Percentiles rank a stretch among this genome's conserved stretches.
Conservation (phyloP, 1,140 invertebrate species). For the Hetaerina americana region DNA sequence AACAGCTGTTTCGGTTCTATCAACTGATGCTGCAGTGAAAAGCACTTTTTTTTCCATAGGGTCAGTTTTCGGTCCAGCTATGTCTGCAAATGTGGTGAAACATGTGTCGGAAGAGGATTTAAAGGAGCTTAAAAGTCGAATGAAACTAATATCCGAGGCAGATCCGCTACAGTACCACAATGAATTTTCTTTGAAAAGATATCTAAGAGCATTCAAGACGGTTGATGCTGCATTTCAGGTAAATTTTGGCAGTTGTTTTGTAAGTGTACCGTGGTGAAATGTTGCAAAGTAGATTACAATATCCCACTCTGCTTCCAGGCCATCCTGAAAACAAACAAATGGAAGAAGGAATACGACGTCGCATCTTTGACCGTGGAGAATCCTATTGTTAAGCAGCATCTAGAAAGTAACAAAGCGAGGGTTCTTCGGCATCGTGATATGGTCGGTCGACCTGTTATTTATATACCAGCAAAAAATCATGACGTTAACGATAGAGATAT, state of each 20-base stretch:
- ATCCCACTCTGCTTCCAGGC: slow-evolving; percentile 32
- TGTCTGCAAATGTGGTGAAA: slow-evolving; percentile 18
- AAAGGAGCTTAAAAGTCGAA: slow-evolving; percentile 47
- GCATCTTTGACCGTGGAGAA: slow-evolving; percentile 37
- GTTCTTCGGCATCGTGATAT: slow-evolving; percentile 54
- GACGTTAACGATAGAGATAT: slow-evolving; percentile 53
- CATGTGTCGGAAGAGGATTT: slow-evolving; percentile 45
- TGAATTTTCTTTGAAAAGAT: slow-evolving; percentile 51
- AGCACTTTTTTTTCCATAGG: neutral
- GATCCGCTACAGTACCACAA: slow-evolving; percentile 57
- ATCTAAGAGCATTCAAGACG: slow-evolving; percentile 53
- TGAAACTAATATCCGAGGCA: slow-evolving; percentile 52
- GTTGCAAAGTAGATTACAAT: neutral
- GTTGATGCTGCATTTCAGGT: slow-evolving; percentile 58
- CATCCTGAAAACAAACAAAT: slow-evolving; percentile 63
- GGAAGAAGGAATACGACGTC: slow-evolving; percentile 56
- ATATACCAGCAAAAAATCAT: slow-evolving; percentile 62
- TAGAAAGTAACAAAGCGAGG: slow-evolving; percentile 44
- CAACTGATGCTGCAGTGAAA: too few relatives aligned
- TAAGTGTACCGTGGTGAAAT: neutral
- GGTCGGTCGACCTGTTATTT: slow-evolving; percentile 53
- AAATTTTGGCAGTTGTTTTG: slow-evolving; percentile 14
- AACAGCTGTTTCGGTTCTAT: too few relatives aligned
- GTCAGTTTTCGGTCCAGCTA: neutral
- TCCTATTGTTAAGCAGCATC: slow-evolving; percentile 43